A percentile compares a stretch with the other conserved stretches of the same genome.
phyloP scores from a whole-genome alignment of 2,888 invertebrate genomes.

The Caenorhabditis zanzibari region DNA sequence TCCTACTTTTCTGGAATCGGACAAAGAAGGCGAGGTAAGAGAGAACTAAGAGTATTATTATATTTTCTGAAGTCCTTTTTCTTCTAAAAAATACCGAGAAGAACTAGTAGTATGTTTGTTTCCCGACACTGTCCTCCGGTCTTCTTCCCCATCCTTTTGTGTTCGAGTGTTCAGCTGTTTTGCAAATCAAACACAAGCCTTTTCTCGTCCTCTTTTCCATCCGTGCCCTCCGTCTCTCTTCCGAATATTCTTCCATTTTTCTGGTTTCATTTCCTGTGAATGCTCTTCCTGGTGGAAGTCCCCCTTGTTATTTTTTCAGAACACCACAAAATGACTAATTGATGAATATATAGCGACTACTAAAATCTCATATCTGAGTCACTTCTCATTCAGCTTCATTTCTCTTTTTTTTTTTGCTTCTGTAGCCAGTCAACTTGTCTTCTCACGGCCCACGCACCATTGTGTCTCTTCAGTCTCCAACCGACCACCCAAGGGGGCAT shows the following conservation, averaged over 20 bases:
- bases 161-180: conserved; percentile 66
- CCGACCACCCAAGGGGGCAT: conserved; percentile 20
- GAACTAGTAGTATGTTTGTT: conserved; percentile 43
- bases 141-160: conserved; percentile 49
- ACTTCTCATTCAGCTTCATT: conserved; percentile 7
- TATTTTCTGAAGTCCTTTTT: conserved; percentile 30
- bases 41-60: conserved; percentile 7
- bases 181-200: conserved; percentile 61
- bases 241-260: conserved; percentile 9
- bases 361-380: conserved; percentile 18
- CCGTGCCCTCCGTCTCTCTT: conserved; percentile 17
- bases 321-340: conserved; percentile 22
- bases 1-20: conserved; percentile 69
- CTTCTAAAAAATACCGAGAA: conserved; percentile 24
- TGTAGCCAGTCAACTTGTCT: conserved; percentile 1
- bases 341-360: conserved; percentile 16
- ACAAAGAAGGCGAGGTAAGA: conserved; percentile 73
- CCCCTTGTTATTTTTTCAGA: background rate
- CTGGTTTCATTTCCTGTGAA: conserved; percentile 1
- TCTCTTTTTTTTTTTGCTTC: background rate
- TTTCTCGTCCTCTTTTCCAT: background rate
- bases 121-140: conserved; percentile 30
- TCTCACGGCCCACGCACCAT: conserved; percentile 50
- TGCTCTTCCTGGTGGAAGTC: background rate
- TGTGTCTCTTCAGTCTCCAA: conserved; percentile 3